These are phyloP conservation scores for Harpagoxenus sublaevis DNA, from an alignment of 2,888 invertebrate genomes.

Conservation along the genomic window DNA sequence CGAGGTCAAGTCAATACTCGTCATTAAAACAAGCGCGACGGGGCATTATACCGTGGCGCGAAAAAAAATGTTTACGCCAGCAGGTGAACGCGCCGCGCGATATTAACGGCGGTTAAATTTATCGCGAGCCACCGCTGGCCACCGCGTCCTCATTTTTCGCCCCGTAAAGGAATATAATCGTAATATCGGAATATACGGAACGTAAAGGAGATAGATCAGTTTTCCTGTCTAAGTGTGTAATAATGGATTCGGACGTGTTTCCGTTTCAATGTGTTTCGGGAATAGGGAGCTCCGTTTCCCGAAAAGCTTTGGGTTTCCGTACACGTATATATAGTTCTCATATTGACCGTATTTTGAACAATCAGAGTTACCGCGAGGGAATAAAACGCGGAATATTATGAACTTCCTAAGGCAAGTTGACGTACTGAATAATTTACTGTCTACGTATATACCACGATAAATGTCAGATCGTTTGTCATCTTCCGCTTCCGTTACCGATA, in stretches of 20 bases:
- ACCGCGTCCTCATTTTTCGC: background rate
- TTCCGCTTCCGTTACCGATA: background rate
- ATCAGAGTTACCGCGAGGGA: conserved; percentile 22
- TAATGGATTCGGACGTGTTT: background rate
- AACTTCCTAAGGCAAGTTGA: conserved; percentile 33
- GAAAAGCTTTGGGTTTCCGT: background rate
- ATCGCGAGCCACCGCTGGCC: background rate
- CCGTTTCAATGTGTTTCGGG: background rate
- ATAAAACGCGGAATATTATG: conserved; percentile 15
- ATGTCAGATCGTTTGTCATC: conserved; percentile 35
- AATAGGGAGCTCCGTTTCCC: background rate
- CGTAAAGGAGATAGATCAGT: background rate
- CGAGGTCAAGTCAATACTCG: conserved; percentile 43
- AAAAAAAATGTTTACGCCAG: conserved; percentile 18
- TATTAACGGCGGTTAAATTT: conserved; percentile 36
- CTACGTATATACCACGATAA: conserved; percentile 32
- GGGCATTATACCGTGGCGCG: background rate
- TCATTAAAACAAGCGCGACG: conserved; percentile 38
- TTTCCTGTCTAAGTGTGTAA: background rate
- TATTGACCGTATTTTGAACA: conserved; percentile 5
- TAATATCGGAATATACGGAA: background rate
- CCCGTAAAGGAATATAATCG: background rate
- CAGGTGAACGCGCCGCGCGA: background rate
- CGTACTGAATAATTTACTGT: conserved; percentile 34
- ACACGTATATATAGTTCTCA: background rate